A percentile compares a stretch with the other conserved stretches of the same genome.
Evolutionary conservation across 2,113 vertebrate genomes (phyloP).

Genomic region (Tetrao urogallus): DNA sequence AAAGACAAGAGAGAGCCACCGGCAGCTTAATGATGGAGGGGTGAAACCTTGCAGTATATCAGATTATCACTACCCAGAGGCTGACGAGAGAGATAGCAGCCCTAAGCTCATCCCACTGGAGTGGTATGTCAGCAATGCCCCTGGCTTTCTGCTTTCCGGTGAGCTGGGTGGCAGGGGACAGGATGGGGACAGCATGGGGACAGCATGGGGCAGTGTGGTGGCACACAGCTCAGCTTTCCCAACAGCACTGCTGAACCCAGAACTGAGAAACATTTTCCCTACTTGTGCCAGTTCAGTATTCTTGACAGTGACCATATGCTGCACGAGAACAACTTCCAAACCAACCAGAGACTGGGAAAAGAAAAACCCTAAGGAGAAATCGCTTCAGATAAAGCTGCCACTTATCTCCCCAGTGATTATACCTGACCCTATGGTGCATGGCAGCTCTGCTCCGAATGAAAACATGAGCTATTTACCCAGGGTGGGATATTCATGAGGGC

Average conservation of each 20-base stretch:
- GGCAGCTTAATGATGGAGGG: not conserved
- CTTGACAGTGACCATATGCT: accelerated
- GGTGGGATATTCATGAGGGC: slow-evolving; percentile 52
- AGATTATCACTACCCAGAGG: accelerated
- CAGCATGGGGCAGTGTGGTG: not conserved
- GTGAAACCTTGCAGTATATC: not conserved
- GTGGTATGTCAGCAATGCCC: not conserved
- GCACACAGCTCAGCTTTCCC: not conserved
- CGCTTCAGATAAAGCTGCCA: slow-evolving; percentile 38
- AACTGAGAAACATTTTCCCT: not conserved
- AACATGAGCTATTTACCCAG: slow-evolving; percentile 30
- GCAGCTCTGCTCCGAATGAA: slow-evolving; percentile 31
- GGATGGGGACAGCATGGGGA: not conserved
- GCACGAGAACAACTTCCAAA: not conserved
- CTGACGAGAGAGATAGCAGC: not conserved
- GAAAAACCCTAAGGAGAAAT: not conserved
- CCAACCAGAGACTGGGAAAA: not conserved
- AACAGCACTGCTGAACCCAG: not conserved
- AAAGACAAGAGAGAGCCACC: not conserved
- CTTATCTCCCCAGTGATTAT: slow-evolving; percentile 44
- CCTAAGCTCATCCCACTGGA: not conserved
- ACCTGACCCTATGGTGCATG: not conserved
- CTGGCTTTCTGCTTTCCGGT: not conserved
- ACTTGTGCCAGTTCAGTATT: not conserved
- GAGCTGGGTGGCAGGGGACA: not conserved